These are phyloP conservation scores for Sinosuthora webbiana DNA, from an alignment of 2,113 vertebrate species.

Conservation along the genomic window DNA sequence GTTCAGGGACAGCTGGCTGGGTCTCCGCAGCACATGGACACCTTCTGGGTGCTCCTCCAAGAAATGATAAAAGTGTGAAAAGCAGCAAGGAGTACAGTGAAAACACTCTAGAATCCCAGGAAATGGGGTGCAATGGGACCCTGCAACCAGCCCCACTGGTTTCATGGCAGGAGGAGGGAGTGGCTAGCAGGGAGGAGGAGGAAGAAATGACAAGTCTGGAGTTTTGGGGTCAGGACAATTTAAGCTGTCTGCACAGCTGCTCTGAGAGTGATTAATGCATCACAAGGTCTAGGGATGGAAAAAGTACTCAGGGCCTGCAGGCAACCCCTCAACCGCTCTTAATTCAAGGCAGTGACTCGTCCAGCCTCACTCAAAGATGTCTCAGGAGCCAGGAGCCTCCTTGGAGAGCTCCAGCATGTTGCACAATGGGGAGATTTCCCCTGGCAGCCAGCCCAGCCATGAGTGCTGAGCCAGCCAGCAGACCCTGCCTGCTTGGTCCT, in stretches of 20 bases:
- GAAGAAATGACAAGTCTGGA: constrained; percentile 4
- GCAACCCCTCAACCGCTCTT: not conserved
- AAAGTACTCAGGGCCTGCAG: constrained; percentile 17
- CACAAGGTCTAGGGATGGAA: constrained; percentile 45
- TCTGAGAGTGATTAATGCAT: constrained; percentile 40
- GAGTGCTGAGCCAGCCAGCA: not conserved
- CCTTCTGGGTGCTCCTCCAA: not conserved
- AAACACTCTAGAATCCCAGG: not conserved
- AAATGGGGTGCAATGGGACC: not conserved
- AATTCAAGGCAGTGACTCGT: constrained; percentile 18
- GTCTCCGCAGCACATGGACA: not conserved
- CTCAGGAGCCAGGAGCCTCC: constrained; percentile 43
- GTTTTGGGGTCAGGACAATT: not conserved
- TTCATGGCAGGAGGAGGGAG: not conserved
- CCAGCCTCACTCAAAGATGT: constrained; percentile 2
- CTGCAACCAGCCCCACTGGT: not conserved
- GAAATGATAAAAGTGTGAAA: not conserved
- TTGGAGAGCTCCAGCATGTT: not conserved
- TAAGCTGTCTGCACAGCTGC: not conserved
- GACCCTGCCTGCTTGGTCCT: not conserved
- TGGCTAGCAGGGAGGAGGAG: not conserved
- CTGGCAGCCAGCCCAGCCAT: not conserved
- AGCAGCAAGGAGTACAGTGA: not conserved
- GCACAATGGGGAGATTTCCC: constrained; percentile 36
- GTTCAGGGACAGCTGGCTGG: not conserved